These are phyloP conservation scores for Muntiacus reevesi DNA, from an alignment of 2,113 vertebrate genomes.

Conservation along the genomic window DNA sequence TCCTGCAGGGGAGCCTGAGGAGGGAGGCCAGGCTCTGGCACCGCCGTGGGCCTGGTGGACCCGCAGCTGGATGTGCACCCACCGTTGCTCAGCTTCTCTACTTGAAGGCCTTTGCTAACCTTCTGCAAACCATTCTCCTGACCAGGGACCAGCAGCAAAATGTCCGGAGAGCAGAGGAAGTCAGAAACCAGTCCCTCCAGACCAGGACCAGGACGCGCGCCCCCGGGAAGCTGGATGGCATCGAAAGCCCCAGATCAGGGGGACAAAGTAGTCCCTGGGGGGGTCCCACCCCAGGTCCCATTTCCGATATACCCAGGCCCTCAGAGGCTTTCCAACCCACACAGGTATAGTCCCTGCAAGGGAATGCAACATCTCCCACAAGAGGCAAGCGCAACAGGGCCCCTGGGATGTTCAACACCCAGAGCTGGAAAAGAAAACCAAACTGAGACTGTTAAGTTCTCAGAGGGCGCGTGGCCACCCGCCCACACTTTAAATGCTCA, in stretches of 20 bases:
- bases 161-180: background rate
- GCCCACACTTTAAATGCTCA: background rate
- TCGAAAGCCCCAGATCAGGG: background rate
- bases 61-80: background rate
- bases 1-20: background rate
- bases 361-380: background rate
- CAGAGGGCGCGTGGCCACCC: accelerated
- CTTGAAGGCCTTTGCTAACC: background rate
- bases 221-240: background rate
- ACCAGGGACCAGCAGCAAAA: background rate
- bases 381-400: background rate
- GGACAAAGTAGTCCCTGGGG: background rate
- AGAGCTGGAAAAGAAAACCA: background rate
- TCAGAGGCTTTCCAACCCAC: background rate
- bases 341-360: background rate
- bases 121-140: background rate
- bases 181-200: background rate
- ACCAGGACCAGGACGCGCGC: background rate
- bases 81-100: background rate
- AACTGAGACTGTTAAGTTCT: background rate
- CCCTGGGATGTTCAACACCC: background rate
- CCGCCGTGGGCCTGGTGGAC: background rate
- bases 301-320: background rate
- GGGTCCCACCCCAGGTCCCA: background rate
- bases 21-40: background rate